phyloP scores from a whole-genome alignment of 2,797 vertebrate genomes.

The Calcarius lapponicus region DNA sequence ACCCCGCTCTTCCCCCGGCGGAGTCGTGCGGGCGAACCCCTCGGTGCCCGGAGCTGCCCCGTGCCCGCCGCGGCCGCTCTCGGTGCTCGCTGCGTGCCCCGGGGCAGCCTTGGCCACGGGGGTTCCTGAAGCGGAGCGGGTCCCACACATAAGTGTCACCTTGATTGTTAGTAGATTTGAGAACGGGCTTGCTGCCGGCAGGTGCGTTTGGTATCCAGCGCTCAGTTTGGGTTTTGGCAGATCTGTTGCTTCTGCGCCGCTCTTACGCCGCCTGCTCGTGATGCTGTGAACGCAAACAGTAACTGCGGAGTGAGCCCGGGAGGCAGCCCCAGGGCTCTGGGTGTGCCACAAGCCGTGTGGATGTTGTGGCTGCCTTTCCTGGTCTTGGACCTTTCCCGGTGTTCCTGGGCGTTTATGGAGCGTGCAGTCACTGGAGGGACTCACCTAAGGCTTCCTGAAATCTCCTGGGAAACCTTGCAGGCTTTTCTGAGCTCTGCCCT shows the following conservation, averaged over 20 bases:
- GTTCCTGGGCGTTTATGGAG: not conserved
- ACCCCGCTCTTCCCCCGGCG: fast-evolving
- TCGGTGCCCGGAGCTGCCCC: not conserved
- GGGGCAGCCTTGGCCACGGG: not conserved
- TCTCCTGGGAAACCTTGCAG: no score
- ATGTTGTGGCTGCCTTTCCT: not conserved
- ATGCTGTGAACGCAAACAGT: fast-evolving
- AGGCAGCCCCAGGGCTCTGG: fast-evolving
- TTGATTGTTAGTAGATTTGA: fast-evolving
- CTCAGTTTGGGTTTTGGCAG: not conserved
- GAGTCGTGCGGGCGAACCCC: no score
- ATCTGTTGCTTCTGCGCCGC: not conserved
- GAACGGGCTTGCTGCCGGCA: not conserved
- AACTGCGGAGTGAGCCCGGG: fast-evolving
- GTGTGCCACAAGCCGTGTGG: fast-evolving
- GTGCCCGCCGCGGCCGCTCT: not conserved
- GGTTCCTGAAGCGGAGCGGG: not conserved
- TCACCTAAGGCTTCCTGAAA: not conserved
- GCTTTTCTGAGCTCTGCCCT: not conserved
- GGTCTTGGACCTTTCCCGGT: fast-evolving
- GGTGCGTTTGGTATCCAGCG: fast-evolving
- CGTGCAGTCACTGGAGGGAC: fast-evolving
- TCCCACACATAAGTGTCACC: fast-evolving
- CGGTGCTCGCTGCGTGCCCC: not conserved
- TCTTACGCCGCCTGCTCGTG: fast-evolving